These are phyloP conservation scores for Ceratina calcarata DNA, from an alignment of 1,140 invertebrate genomes.

Conservation along the genomic window DNA sequence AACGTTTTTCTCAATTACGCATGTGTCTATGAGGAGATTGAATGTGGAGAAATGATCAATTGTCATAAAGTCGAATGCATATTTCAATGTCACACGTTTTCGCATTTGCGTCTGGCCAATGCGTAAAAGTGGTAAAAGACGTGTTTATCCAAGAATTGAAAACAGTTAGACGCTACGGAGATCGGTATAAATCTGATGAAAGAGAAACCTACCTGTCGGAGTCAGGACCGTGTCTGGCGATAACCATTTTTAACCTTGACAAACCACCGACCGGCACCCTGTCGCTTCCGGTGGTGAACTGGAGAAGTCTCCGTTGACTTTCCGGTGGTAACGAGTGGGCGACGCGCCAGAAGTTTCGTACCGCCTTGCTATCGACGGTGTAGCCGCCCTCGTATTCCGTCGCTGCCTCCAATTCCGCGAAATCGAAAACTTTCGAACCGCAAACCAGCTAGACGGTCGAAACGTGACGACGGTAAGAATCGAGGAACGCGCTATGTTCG, in stretches of 20 bases:
- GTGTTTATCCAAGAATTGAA: no score
- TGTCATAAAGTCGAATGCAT: not conserved
- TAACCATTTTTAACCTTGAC: conserved; percentile 91
- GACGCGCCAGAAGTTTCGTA: conserved; percentile 96
- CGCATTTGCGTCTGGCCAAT: no score
- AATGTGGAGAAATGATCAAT: no score
- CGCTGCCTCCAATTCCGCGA: conserved; percentile 92
- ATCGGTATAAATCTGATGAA: not conserved
- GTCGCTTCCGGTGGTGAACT: conserved; percentile 96
- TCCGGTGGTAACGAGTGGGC: conserved; percentile 92
- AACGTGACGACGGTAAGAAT: conserved; percentile 17
- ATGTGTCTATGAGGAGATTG: no score
- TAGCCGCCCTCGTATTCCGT: conserved; percentile 97
- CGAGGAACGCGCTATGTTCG: no score
- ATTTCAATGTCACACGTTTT: not conserved
- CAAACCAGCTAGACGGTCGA: conserved; percentile 83
- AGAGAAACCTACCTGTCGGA: conserved; percentile 82
- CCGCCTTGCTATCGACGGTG: conserved; percentile 89
- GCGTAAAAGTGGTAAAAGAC: no score
- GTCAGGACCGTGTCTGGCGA: conserved; percentile 89
- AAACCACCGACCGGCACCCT: conserved; percentile 96
- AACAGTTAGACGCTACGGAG: no score
- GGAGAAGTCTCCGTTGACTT: conserved; percentile 93
- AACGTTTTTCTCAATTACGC: not conserved
- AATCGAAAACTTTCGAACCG: conserved; percentile 94